Evolutionary conservation across 1,140 invertebrate genomes (phyloP), one percentile per base, ranked within the genome.

Genomic region (Myzus persicae): DNA sequence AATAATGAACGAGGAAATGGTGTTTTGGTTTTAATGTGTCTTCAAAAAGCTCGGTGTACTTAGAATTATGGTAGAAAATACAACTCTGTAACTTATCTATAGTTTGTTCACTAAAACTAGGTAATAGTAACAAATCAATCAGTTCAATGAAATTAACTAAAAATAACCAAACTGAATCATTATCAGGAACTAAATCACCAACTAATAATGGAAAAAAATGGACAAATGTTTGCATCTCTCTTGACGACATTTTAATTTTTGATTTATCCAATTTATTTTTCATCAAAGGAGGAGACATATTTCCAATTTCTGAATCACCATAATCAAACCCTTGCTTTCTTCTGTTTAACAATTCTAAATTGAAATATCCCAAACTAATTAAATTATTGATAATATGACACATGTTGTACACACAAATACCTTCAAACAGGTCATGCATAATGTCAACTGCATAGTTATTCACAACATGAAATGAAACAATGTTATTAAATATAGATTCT

Each of bases 281-380:
- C 6, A 31, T 91, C 36, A 91, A 59, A 24, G 18, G n/a, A 54
- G 90, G 90, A 26, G 90, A 76, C 18, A 67, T 76, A 42, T 91
- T 91, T 67, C 90, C 36, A 31, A 67, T 91, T 59, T 91, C 59
- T 31, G 51, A 81, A 36, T 67, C 54, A 67, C 40, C 48, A 67
- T 91, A 91, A 91, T 91, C 54, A 91, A 91, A 91, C 26, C 54
- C 90, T 31, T 91, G 54, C 11, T 76, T 44, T 67, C 38, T 81
- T 42, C 46, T 76, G 76, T 46, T 91, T 44, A 46, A 76, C 22
- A 38, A 22, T 76, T 91, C 51, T 40, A 91, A 76, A 40, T 26
- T 91, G 31, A 91, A 59, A 91, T 91, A 91, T 91, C 40, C 59
- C 18, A 44, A 42, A 36, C 20, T 22, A 42, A 91, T 91, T 40